These are phyloP conservation scores for Fragum fragum DNA, from an alignment of 2,888 invertebrate genomes.

Conservation along the genomic window DNA sequence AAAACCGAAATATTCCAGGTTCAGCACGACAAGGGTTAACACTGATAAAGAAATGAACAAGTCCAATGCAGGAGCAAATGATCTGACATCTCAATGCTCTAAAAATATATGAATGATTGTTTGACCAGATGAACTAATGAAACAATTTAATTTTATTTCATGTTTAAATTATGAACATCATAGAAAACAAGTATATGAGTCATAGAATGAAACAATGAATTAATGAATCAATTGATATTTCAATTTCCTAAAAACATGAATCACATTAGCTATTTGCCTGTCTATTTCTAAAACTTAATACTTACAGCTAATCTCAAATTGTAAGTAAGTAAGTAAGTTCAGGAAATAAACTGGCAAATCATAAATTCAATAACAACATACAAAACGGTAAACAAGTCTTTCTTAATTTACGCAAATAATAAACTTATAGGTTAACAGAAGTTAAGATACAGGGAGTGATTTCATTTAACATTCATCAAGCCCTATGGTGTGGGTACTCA, in stretches of 20 bases:
- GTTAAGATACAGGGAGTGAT: no score
- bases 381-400: slow-evolving; percentile 22
- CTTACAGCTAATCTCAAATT: no score
- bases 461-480: no score
- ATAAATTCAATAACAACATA: slow-evolving; percentile 12
- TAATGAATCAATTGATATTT: slow-evolving; percentile 5
- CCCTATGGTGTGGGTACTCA: no score
- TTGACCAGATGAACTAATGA: background rate
- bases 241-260: slow-evolving; percentile 14
- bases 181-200: background rate
- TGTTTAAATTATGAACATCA: background rate
- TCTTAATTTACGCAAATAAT: slow-evolving; percentile 20
- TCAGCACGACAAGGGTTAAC: no score
- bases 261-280: background rate
- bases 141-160: background rate
- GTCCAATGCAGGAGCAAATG: background rate
- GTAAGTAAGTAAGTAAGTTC: no score
- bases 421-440: slow-evolving; percentile 19
- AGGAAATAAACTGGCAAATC: no score
- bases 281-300: no score
- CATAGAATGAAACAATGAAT: background rate
- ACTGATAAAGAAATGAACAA: no score
- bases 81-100: background rate
- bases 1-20: no score
- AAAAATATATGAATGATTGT: background rate